Conservation (phyloP, 2,113 vertebrate species). For the Ophiodon elongatus region DNA sequence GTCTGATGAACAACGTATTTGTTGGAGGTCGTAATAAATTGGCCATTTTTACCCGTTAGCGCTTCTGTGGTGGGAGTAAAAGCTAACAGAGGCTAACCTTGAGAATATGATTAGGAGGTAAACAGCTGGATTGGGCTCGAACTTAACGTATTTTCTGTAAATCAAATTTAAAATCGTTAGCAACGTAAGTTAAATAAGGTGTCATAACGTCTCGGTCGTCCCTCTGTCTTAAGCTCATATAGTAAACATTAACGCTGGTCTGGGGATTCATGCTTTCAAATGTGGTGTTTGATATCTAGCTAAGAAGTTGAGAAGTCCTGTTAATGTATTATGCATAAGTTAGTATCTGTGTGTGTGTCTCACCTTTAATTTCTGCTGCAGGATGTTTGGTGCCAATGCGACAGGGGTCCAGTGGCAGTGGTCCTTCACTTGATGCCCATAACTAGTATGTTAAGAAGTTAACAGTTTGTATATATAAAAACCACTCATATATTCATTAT, state of each 20-base stretch:
- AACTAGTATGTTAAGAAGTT: slow-evolving; percentile 56
- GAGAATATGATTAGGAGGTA: slow-evolving; percentile 12
- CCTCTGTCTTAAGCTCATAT: neutral
- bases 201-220: neutral
- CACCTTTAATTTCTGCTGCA: slow-evolving; percentile 31
- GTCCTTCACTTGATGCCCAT: slow-evolving; percentile 33
- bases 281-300: neutral
- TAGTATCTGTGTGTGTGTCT: neutral
- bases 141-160: neutral
- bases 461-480: neutral
- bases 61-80: neutral
- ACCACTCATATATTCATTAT: neutral
- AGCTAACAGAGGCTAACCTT: slow-evolving; percentile 65
- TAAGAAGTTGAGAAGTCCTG: neutral
- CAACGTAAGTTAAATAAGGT: neutral
- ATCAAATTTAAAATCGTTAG: neutral
- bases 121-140: neutral
- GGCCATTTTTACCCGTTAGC: neutral
- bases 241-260: no score
- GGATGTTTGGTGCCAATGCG: slow-evolving; percentile 57
- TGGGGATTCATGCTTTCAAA: neutral
- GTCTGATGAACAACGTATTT: accelerated
- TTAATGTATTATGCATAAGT: neutral
- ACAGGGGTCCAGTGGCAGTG: slow-evolving; percentile 58
- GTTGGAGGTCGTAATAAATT: accelerated